Evolutionary conservation across 2,888 invertebrate species (phyloP).

Genomic region (Spialia ferax): DNA sequence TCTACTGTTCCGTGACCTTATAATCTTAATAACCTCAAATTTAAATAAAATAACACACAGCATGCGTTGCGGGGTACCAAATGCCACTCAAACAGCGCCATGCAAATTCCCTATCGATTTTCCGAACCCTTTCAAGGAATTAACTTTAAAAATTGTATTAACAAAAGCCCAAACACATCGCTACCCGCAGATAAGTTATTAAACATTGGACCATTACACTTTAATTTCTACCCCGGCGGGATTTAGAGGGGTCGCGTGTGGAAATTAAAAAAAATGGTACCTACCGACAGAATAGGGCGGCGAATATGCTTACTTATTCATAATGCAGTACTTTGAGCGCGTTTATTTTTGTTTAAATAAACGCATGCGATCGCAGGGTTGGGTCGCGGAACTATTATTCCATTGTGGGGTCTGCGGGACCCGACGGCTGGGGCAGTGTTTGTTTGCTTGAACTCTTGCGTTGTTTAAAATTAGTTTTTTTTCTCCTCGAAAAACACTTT

Average conservation of each 20-base stretch:
- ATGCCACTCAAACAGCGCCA: slow-evolving; percentile 29
- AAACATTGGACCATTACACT: slow-evolving; percentile 84
- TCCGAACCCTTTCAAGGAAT: slow-evolving; percentile 60
- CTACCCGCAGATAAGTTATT: slow-evolving; percentile 83
- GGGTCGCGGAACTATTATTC: slow-evolving; percentile 53
- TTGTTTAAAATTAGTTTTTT: slow-evolving; percentile 59
- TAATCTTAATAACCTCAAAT: slow-evolving; percentile 25
- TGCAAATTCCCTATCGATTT: slow-evolving; percentile 50
- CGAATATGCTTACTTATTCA: slow-evolving; percentile 77
- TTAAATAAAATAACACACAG: slow-evolving; percentile 11
- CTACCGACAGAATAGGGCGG: slow-evolving; percentile 60
- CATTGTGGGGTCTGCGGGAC: slow-evolving; percentile 48
- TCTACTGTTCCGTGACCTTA: slow-evolving; percentile 17
- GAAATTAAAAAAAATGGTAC: slow-evolving; percentile 72
- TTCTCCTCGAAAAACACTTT: slow-evolving; percentile 66
- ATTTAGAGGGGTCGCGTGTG: slow-evolving; percentile 66
- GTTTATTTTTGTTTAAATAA: slow-evolving; percentile 70
- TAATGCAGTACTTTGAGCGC: slow-evolving; percentile 49
- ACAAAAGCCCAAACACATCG: slow-evolving; percentile 76
- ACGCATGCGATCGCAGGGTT: slow-evolving; percentile 36
- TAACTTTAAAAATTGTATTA: slow-evolving; percentile 79
- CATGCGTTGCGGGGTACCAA: slow-evolving; percentile 19
- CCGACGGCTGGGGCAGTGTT: slow-evolving; percentile 44
- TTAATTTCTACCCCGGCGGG: slow-evolving; percentile 82
- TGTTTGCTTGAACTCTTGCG: slow-evolving; percentile 50